phyloP scores from a whole-genome alignment of 2,797 vertebrate genomes.

The Myotis daubentonii region DNA sequence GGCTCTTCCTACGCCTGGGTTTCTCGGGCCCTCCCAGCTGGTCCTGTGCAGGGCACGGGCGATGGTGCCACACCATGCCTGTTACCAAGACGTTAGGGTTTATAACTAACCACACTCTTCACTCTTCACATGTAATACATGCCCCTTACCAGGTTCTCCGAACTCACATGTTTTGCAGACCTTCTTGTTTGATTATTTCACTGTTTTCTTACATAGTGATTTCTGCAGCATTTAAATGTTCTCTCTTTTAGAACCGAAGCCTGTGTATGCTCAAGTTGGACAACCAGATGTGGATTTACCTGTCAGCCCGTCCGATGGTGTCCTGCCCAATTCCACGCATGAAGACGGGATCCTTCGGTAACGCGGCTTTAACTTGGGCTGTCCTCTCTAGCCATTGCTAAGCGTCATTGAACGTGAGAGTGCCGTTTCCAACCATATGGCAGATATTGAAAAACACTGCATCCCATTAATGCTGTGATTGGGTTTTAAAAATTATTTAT shows the following conservation, averaged over 20 bases:
- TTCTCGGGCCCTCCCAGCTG: not conserved
- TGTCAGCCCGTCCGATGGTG: constrained; percentile 97
- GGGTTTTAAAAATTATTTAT: not conserved
- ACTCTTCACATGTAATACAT: not conserved
- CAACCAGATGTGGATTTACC: constrained; percentile 99
- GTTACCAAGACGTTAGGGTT: not conserved
- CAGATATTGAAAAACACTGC: not conserved
- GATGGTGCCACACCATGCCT: not conserved
- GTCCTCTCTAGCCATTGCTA: not conserved
- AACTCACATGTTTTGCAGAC: not conserved
- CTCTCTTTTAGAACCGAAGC: constrained; percentile 93
- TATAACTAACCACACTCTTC: not conserved
- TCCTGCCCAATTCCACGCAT: constrained; percentile 93
- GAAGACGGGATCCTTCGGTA: constrained; percentile 98
- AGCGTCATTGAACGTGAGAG: not conserved
- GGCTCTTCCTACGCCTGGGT: not conserved
- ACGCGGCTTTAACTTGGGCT: constrained; percentile 20
- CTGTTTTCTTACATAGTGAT: not conserved
- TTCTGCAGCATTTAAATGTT: not conserved
- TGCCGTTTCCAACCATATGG: not conserved
- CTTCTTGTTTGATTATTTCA: not conserved
- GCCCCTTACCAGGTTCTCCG: not conserved
- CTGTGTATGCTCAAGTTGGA: constrained; percentile 97
- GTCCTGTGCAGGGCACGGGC: not conserved
- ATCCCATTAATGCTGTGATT: not conserved